Evolutionary conservation across 2,113 vertebrate species (phyloP).

Genomic region (Caretta caretta): DNA sequence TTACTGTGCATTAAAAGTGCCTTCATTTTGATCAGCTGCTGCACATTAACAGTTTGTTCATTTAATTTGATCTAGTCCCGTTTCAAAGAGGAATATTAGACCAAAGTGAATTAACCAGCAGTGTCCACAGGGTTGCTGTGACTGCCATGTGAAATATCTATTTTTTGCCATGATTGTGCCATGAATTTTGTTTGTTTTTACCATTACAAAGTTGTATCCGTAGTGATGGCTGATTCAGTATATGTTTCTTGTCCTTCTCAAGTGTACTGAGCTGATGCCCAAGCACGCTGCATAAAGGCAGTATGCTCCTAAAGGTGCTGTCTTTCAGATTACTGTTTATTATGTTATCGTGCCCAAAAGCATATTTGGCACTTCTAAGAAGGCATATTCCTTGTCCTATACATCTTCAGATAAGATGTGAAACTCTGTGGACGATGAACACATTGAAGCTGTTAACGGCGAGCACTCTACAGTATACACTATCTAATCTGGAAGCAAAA

Average conservation of each 20-base stretch:
- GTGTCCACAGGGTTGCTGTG: neutral
- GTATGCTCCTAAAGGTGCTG: neutral
- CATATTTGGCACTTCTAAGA: neutral
- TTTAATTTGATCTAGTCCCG: neutral
- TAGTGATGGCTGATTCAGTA: neutral
- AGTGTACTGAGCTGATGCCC: accelerated
- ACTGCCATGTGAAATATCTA: neutral
- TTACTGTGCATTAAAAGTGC: neutral
- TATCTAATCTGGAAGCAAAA: neutral
- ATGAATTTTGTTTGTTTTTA: neutral
- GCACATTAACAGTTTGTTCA: neutral
- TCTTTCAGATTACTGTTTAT: neutral
- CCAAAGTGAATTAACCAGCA: neutral
- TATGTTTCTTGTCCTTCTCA: neutral
- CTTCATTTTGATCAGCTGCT: neutral
- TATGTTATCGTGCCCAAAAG: neutral
- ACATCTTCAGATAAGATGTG: neutral
- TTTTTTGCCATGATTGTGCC: neutral
- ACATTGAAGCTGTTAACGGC: neutral
- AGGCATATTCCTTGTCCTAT: neutral
- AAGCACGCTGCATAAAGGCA: neutral
- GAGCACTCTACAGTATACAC: neutral
- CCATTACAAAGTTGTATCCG: neutral
- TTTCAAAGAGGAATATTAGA: neutral
- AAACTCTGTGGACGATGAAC: neutral